Evolutionary conservation across 2,113 vertebrate genomes (phyloP), one percentile per base, ranked within the genome.

Genomic region (Cyanoderma ruficeps): DNA sequence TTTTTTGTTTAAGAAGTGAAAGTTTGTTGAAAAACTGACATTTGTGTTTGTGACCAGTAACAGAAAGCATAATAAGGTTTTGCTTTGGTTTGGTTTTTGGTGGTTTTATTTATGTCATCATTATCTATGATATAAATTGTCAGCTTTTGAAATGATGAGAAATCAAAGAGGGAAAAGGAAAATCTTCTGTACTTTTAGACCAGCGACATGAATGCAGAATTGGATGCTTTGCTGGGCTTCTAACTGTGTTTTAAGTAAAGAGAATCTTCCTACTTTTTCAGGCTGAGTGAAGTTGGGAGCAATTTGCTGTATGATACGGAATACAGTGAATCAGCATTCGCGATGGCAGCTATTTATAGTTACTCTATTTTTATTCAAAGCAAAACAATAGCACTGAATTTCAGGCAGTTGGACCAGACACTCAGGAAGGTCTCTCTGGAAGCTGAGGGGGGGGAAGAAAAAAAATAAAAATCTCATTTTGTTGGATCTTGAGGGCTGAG

Each of bases 301-400:
- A 86, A 4, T 95, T 94, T 83, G 72, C 88, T 41, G 46, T 63
- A 70, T 44, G 91, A 78, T 92, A 89, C 16, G 42, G 89, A 92
- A 63, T 89, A 70, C 82, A 93, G 70, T 95, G 96, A 93, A 93
- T 97, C 95, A 96, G 96, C 93, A 89, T 95, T 94, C 0, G 24
- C 7, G 3, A 65, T 88, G 95, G 70, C 83, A 86, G 56, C 93
- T 93, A 88, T 96, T 95, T 89, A 90, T 90, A 90, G 91, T 50
- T 31, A 12, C 80, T 81, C 89, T 96, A 87, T 96, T 97, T 97
- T 95, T 94, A 81, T 77, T 92, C 71, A 37, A 83, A 93, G 68
- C 47, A 83, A 96, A 95, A 96, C 93, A 95, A 93, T 95, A 95
- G 93, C 83, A 44, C 83, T 71, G 92, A 68, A 93, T 91, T 95